Evolutionary conservation across 2,797 vertebrate species (phyloP).

Genomic region (Pipistrellus pygmaeus): DNA sequence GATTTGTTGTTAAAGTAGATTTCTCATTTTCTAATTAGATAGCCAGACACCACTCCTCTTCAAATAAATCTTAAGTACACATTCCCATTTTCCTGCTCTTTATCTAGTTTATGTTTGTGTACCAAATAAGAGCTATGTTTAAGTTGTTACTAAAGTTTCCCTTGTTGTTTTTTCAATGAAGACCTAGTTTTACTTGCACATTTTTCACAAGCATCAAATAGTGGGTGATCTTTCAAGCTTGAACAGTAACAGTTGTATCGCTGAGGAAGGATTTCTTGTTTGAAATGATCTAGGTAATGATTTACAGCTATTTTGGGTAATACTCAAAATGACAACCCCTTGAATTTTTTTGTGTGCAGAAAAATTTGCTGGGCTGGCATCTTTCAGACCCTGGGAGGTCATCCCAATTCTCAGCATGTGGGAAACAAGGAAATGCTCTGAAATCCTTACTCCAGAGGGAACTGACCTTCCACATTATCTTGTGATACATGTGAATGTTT

Average conservation of each 20-base stretch:
- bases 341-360: conserved; percentile 79
- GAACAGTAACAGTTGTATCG: conserved; percentile 63
- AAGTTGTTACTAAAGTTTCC: conserved; percentile 62
- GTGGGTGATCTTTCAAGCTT: conserved; percentile 72
- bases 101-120: background rate
- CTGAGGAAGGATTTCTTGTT: conserved; percentile 83
- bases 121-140: conserved; percentile 75
- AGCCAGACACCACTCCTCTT: background rate
- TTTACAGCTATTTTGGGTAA: conserved; percentile 81
- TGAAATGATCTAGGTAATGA: conserved; percentile 79
- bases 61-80: background rate
- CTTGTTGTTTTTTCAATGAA: conserved; percentile 66
- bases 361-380: conserved; percentile 69
- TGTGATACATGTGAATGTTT: conserved; percentile 71
- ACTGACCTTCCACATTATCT: conserved; percentile 54
- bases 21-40: conserved; percentile 35
- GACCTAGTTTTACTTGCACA: conserved; percentile 80
- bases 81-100: conserved; percentile 31
- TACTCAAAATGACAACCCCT: conserved; percentile 79
- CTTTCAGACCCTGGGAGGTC: conserved; percentile 76
- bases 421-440: conserved; percentile 59
- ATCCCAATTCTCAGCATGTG: conserved; percentile 57
- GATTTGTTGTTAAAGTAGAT: background rate
- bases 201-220: conserved; percentile 77
- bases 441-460: conserved; percentile 58